Conservation (phyloP, 2,113 vertebrate species). For the Bos javanicus region DNA sequence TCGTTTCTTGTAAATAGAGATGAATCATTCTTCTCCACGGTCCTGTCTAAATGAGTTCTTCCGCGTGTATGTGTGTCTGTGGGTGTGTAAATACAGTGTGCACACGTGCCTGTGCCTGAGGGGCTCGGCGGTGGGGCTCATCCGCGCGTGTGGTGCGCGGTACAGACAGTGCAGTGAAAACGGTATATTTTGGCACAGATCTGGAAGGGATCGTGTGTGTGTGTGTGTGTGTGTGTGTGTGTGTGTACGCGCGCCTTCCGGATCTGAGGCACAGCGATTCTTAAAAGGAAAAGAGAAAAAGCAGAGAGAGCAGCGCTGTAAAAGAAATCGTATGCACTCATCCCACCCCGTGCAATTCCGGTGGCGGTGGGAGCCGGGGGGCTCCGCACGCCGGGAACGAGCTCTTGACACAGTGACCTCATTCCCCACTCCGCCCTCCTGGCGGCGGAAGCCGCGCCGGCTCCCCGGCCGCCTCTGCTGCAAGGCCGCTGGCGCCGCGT, state of each 20-base stretch:
- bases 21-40: background rate
- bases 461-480: slow-evolving; percentile 48
- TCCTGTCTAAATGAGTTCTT: background rate
- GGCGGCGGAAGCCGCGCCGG: slow-evolving; percentile 58
- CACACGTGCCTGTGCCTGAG: background rate
- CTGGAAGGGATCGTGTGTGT: background rate
- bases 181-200: background rate
- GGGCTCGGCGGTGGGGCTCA: background rate
- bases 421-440: slow-evolving; percentile 71
- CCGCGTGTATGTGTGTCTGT: background rate
- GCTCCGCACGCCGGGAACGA: slow-evolving; percentile 21
- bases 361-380: background rate
- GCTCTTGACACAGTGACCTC: slow-evolving; percentile 83
- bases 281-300: background rate
- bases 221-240: background rate
- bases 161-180: background rate
- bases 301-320: background rate
- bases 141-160: background rate
- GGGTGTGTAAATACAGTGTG: background rate
- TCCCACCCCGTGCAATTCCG: fast-evolving
- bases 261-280: background rate
- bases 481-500: slow-evolving; percentile 37
- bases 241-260: background rate
- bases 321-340: background rate
- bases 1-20: background rate